phyloP scores from a whole-genome alignment of 2,888 invertebrate species.

The Augiades crinisus region DNA sequence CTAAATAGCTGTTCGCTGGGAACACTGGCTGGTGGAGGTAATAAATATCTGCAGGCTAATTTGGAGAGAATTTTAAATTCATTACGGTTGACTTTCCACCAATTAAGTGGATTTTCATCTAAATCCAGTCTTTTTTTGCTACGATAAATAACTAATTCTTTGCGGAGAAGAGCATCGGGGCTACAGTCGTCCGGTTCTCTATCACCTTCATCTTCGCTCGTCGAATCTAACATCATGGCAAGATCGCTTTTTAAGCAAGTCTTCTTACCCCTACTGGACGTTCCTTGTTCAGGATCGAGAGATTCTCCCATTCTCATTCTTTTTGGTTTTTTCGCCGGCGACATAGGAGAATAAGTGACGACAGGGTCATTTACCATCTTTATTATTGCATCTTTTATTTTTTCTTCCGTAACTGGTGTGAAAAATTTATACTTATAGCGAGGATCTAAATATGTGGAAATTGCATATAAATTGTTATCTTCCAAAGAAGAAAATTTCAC shows the following conservation, averaged over 20 bases:
- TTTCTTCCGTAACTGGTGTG: not conserved
- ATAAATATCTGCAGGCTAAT: conserved; percentile 15
- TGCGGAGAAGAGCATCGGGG: conserved; percentile 13
- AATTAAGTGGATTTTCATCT: conserved; percentile 15
- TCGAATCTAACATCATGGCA: conserved; percentile 3
- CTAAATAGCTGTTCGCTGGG: conserved; percentile 18
- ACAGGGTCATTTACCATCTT: no score
- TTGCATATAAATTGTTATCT: conserved; percentile 37
- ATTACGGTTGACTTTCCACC: conserved; percentile 10
- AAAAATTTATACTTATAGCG: conserved; percentile 37
- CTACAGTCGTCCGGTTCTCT: conserved; percentile 5
- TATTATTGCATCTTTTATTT: not conserved
- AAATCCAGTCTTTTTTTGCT: conserved; percentile 14
- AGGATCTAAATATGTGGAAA: conserved; percentile 39
- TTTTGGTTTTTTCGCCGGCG: not conserved
- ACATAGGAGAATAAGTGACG: not conserved
- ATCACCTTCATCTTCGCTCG: conserved; percentile 6
- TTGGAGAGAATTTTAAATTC: conserved; percentile 17
- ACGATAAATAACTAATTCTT: conserved; percentile 10
- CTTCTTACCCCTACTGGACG: not conserved
- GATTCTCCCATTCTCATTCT: conserved; percentile 6
- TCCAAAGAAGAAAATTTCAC: conserved; percentile 33
- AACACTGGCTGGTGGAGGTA: conserved; percentile 19
- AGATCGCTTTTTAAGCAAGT: conserved; percentile 1
- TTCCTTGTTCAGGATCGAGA: not conserved